phyloP scores from a whole-genome alignment of 2,888 invertebrate genomes.

The Caenorhabditis doughertyi region DNA sequence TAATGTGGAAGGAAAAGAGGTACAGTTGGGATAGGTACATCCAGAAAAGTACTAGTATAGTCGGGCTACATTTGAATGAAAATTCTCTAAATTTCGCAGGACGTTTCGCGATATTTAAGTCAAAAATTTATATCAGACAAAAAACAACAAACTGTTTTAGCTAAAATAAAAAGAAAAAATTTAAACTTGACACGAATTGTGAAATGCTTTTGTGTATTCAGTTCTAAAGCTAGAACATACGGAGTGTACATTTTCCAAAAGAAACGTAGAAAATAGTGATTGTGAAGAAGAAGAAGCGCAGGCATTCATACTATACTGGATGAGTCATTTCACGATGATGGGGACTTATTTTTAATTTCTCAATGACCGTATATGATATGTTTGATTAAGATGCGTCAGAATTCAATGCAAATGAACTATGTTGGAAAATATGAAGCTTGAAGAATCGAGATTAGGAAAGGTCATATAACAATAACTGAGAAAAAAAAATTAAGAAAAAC shows the following conservation, averaged over 20 bases:
- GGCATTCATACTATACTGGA: background rate
- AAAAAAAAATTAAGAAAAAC: too few relatives aligned
- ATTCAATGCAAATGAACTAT: background rate
- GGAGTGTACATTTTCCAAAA: background rate
- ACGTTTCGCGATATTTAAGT: too few relatives aligned
- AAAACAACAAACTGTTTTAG: too few relatives aligned
- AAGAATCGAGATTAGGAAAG: too few relatives aligned
- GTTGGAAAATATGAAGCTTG: background rate
- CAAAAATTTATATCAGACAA: too few relatives aligned
- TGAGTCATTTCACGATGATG: slow-evolving; percentile 30
- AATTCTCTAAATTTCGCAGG: too few relatives aligned
- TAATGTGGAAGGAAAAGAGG: background rate
- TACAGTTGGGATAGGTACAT: background rate
- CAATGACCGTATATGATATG: slow-evolving; percentile 1
- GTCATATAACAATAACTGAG: too few relatives aligned
- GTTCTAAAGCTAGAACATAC: background rate
- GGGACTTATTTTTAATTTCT: slow-evolving; percentile 15
- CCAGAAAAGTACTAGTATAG: too few relatives aligned
- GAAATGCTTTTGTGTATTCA: slow-evolving; percentile 19
- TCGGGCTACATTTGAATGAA: too few relatives aligned
- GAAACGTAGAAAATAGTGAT: slow-evolving; percentile 4
- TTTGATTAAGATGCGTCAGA: slow-evolving; percentile 25
- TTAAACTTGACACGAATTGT: background rate
- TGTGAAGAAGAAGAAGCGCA: slow-evolving; percentile 7
- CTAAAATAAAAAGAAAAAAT: too few relatives aligned